Evolutionary conservation across 2,113 vertebrate species (phyloP).

Genomic region (Corynorhinus townsendii): DNA sequence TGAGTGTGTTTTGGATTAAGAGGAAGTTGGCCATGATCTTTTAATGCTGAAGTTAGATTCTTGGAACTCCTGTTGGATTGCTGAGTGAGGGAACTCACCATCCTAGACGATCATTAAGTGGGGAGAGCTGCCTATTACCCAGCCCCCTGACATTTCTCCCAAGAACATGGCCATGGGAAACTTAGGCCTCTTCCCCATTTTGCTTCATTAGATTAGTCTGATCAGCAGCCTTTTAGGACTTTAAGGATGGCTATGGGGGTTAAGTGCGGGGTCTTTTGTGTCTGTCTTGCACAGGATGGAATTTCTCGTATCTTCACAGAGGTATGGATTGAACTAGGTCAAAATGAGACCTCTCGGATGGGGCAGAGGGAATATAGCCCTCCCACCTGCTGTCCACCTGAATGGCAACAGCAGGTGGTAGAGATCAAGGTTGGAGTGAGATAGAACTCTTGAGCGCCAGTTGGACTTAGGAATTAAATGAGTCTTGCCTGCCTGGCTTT

Average conservation of each 20-base stretch:
- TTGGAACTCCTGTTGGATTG: not conserved
- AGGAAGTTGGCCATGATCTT: constrained; percentile 32
- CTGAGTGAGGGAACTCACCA: constrained; percentile 26
- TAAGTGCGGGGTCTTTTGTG: not conserved
- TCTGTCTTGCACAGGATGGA: constrained; percentile 4
- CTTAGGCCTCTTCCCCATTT: not conserved
- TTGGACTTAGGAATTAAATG: not conserved
- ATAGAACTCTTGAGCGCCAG: not conserved
- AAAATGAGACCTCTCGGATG: constrained; percentile 31
- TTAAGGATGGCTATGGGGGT: not conserved
- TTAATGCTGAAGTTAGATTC: constrained; percentile 30
- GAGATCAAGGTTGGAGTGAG: not conserved
- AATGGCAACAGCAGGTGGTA: constrained; percentile 29
- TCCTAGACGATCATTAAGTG: constrained; percentile 34
- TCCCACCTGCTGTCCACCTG: constrained; percentile 16
- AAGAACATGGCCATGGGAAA: constrained; percentile 30
- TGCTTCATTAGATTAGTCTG: not conserved
- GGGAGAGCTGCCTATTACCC: not conserved
- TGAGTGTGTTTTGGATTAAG: constrained; percentile 13
- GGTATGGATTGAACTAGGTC: constrained; percentile 44
- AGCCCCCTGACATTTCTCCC: constrained; percentile 7
- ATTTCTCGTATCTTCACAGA: constrained; percentile 13
- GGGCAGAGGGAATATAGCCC: not conserved
- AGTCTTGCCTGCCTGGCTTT: not conserved
- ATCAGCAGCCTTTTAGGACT: not conserved